Evolutionary conservation across 2,888 invertebrate species (phyloP).

Genomic region (Dicranocentrus wangi): DNA sequence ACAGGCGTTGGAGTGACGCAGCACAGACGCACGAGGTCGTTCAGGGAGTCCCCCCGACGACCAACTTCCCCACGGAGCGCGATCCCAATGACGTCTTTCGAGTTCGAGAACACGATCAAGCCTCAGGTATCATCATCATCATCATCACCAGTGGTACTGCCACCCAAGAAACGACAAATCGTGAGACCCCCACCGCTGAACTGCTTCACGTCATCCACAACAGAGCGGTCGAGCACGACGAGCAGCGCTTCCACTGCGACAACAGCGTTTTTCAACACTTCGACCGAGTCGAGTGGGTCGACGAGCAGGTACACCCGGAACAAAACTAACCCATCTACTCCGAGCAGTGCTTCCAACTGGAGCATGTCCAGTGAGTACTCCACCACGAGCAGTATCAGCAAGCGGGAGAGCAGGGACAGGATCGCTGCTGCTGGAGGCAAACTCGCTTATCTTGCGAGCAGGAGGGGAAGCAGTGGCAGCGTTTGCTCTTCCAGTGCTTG

Average conservation of each 20-base stretch:
- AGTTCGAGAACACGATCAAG: background rate
- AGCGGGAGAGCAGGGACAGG: background rate
- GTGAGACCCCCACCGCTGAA: background rate
- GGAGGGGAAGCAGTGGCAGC: slow-evolving; percentile 23
- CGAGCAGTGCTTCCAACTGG: background rate
- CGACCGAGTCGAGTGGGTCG: background rate
- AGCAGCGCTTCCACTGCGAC: background rate
- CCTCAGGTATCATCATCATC: too few species aligned
- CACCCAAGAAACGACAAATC: too few species aligned
- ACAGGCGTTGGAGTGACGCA: too few species aligned
- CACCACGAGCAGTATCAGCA: background rate
- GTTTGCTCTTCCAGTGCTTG: background rate
- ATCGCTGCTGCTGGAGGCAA: background rate
- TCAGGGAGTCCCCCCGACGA: background rate
- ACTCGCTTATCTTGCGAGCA: background rate
- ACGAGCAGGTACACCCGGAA: background rate
- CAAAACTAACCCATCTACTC: background rate
- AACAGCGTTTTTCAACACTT: slow-evolving; percentile 4
- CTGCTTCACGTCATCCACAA: background rate
- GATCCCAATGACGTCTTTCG: background rate
- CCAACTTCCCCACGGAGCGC: background rate
- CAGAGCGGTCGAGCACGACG: too few species aligned
- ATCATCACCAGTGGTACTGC: too few species aligned
- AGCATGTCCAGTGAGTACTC: background rate
- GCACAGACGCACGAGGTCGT: background rate